These are phyloP conservation scores for Phalloptychus januarius DNA, from an alignment of 2,797 vertebrate genomes.

Conservation along the genomic window DNA sequence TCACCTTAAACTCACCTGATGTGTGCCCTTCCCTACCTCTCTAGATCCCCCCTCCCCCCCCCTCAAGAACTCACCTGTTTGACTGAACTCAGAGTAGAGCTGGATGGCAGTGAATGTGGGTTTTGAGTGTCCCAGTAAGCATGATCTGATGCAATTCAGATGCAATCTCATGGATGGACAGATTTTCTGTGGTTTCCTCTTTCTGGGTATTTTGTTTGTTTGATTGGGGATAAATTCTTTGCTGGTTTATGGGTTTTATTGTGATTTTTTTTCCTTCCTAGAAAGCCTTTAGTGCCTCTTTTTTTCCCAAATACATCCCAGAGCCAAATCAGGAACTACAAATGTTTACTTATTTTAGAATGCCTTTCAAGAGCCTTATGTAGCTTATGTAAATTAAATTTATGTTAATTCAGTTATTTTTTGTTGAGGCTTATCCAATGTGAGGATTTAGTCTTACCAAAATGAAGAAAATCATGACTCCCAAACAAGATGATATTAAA, in stretches of 20 bases:
- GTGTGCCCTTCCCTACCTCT: slow-evolving; percentile 45
- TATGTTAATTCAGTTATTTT: background rate
- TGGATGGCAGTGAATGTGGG: slow-evolving; percentile 44
- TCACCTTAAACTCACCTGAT: slow-evolving; percentile 46
- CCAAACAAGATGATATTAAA: background rate
- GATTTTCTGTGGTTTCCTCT: slow-evolving; percentile 48
- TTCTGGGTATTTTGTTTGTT: slow-evolving; percentile 21
- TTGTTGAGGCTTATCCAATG: background rate
- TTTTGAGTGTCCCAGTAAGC: slow-evolving; percentile 49
- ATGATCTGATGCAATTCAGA: slow-evolving; percentile 46
- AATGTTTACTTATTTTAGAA: background rate
- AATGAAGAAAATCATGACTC: background rate
- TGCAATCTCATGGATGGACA: slow-evolving; percentile 34
- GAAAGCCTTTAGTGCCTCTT: slow-evolving; percentile 27
- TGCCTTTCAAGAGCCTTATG: background rate
- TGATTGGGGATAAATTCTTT: background rate
- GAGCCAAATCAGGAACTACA: slow-evolving; percentile 6
- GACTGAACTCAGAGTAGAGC: slow-evolving; percentile 51
- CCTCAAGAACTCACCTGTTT: slow-evolving; percentile 47
- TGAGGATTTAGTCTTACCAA: background rate
- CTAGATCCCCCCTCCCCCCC: background rate
- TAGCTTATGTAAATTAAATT: background rate
- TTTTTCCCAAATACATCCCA: background rate
- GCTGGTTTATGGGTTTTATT: slow-evolving; percentile 38
- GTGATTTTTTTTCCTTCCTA: background rate